Evolutionary conservation across 2,113 vertebrate genomes (phyloP), one percentile per base, ranked within the genome.

Genomic region (Salvelinus namaycush): DNA sequence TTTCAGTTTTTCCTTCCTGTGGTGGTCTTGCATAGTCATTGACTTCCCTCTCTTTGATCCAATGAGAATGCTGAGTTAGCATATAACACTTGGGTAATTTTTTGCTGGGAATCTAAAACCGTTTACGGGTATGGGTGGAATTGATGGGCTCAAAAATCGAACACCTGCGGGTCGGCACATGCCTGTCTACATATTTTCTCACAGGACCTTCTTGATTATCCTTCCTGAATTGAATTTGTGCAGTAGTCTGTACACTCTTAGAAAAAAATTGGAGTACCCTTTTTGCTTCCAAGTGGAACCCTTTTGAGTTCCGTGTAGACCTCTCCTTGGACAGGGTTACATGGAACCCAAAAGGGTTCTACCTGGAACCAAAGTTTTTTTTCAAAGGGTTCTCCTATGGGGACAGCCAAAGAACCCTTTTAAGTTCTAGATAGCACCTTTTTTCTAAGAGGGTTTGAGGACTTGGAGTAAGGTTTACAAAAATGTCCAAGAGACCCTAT

Each of bases 41-140:
- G 62, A 67, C 48, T 67, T 67, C 64, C 44, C n/a, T 27, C 34
- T 29, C 73, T 51, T 31, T 67, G 51, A 51, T 59, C 49, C 73
- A 54, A 76, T 59, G 18, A 57, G 74, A 34, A 57, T 57, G 74
- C 49, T 76, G 74, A 39, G 65, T 76, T 67, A 34, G 74, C 74
- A 69, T 68, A 69, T 69, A 49, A 31, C 27, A 26, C 48, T 34
- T 34, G 13, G 64, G 5, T 51, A 18, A n/a, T 74, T 48, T 16
- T 16, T 74, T 6, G 60, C 9, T 6, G 18, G 31, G 31, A 44
- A 31, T 75, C 48, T 68, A 59, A 24, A 39, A 68, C 64, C 16
- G 73, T 24, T 24, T 59, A 11, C 7, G 39, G 39, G 22, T 48
- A 59, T 29, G 26, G 27, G 66, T 69, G 20, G 14, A 68, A 57